A percentile compares a stretch with the other conserved stretches of the same genome.
phyloP scores from a whole-genome alignment of 2,797 vertebrate genomes.

The Argya squamiceps region DNA sequence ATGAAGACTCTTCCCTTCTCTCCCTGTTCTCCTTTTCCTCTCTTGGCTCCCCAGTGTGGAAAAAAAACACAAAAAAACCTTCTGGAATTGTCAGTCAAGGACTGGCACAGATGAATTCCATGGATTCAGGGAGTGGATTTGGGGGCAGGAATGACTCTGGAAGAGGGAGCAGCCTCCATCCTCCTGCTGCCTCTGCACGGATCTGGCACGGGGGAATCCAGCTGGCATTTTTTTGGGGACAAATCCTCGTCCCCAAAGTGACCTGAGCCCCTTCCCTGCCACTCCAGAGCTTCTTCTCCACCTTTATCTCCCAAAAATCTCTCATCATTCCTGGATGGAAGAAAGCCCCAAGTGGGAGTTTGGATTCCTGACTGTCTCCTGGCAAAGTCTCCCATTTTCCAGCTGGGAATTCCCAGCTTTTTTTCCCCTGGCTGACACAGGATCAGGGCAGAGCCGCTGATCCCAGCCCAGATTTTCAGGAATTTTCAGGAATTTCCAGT shows the following conservation, averaged over 20 bases:
- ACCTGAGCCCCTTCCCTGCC: background rate
- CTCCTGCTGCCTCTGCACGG: background rate
- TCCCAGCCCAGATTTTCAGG: background rate
- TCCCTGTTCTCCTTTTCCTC: background rate
- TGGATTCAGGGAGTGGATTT: conserved; percentile 65
- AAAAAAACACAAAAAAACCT: background rate
- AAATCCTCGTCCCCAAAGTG: background rate
- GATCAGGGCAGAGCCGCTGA: background rate
- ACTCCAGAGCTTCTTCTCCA: background rate
- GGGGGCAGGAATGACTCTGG: conserved; percentile 56
- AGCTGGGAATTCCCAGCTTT: background rate
- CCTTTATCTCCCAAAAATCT: background rate
- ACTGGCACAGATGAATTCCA: conserved; percentile 57
- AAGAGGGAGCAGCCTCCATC: conserved; percentile 52
- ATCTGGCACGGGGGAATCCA: background rate
- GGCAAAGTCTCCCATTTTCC: background rate
- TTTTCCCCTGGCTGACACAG: background rate
- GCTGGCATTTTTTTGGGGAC: background rate
- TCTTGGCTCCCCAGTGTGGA: background rate
- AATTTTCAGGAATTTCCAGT: background rate
- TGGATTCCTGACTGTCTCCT: background rate
- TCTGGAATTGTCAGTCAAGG: conserved; percentile 48
- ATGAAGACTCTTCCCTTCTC: conserved; percentile 64
- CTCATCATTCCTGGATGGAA: conserved; percentile 35
- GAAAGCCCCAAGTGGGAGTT: background rate